Conservation (phyloP, 2,113 vertebrate species). For the Podilymbus podiceps region DNA sequence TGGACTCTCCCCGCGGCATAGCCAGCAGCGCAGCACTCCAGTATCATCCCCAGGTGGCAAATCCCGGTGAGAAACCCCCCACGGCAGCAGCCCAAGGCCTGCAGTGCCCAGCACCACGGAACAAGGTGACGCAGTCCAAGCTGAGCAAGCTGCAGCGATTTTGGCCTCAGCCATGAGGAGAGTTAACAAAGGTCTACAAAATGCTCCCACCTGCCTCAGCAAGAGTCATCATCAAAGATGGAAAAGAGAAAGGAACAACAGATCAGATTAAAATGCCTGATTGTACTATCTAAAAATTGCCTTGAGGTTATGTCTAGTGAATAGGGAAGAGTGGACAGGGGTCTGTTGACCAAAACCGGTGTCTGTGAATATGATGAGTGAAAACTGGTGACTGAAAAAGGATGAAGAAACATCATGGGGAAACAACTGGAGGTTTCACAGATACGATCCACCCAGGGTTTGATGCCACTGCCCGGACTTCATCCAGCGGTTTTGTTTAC, state of each 20-base stretch:
- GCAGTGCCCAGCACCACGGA: fast-evolving
- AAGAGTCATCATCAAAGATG: fast-evolving
- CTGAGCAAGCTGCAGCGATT: fast-evolving
- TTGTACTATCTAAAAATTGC: background rate
- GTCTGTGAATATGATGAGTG: background rate
- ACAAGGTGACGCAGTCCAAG: background rate
- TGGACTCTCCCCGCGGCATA: no score
- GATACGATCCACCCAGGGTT: no score
- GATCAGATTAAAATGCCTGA: background rate
- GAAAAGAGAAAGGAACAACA: background rate
- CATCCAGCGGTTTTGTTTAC: background rate
- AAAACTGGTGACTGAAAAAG: background rate
- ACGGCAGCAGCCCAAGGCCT: fast-evolving
- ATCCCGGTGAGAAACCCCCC: background rate
- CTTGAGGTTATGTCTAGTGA: background rate
- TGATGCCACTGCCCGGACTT: background rate
- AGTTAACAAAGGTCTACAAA: background rate
- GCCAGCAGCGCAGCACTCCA: no score
- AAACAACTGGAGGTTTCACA: background rate
- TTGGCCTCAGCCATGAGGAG: background rate
- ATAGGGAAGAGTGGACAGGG: background rate
- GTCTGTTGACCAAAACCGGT: background rate
- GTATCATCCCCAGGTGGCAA: background rate
- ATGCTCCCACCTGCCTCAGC: background rate
- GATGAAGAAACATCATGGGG: background rate